phyloP scores from a whole-genome alignment of 1,140 invertebrate genomes.

The Hydropsyche tenuis region DNA sequence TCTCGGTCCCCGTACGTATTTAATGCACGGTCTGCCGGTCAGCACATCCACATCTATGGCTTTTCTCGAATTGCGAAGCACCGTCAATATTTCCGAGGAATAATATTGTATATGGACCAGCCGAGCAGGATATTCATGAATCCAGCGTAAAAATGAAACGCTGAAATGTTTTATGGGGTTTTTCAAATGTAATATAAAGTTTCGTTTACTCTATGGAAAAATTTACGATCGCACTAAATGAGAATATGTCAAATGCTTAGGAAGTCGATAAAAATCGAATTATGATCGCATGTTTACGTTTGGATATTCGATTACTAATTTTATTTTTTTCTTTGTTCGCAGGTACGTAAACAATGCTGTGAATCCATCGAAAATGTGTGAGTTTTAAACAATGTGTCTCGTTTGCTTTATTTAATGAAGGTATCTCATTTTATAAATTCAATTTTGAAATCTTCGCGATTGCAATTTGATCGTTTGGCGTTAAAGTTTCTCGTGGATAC shows the following conservation, averaged over 20 bases:
- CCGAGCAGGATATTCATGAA: neutral
- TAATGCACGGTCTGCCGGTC: neutral
- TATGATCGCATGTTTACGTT: too few species aligned
- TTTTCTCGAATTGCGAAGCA: slow-evolving; percentile 1
- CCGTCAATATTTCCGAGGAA: neutral
- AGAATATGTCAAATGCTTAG: neutral
- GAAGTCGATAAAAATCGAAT: too few species aligned
- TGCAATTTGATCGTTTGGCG: neutral
- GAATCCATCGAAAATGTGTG: slow-evolving; percentile 4
- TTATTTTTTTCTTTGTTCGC: neutral
- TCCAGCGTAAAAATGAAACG: neutral
- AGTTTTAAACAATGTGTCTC: neutral
- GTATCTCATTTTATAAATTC: neutral
- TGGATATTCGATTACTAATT: too few species aligned
- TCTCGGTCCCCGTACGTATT: slow-evolving; percentile 1
- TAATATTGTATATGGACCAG: neutral
- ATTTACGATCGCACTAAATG: neutral
- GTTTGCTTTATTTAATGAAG: neutral
- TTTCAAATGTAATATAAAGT: neutral
- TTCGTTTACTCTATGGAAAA: neutral
- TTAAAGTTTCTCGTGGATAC: neutral
- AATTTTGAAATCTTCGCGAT: neutral
- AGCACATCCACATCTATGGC: neutral
- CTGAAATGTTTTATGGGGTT: neutral
- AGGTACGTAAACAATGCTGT: slow-evolving; percentile 13